Evolutionary conservation across 2,888 invertebrate genomes (phyloP).

Genomic region (Volucella inanis): DNA sequence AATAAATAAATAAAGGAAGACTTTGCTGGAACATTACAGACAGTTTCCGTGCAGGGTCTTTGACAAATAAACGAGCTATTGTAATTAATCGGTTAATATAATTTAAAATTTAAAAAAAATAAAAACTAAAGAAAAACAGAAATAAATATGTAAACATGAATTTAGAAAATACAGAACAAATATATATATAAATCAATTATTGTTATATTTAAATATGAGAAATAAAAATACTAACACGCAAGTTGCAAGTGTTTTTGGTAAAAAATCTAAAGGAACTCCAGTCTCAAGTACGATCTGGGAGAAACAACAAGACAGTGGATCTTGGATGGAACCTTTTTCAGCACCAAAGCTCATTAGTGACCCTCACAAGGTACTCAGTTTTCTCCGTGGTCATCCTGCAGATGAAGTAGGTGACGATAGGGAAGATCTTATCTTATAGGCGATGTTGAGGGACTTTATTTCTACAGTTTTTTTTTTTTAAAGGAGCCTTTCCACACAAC

Average conservation of each 20-base stretch:
- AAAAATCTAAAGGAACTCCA: too few relatives aligned
- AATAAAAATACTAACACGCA: constrained; percentile 77
- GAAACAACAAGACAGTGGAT: too few relatives aligned
- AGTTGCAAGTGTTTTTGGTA: constrained; percentile 28
- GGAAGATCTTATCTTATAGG: too few relatives aligned
- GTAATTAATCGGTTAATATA: constrained; percentile 63
- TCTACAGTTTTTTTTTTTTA: too few relatives aligned
- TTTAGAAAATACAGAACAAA: constrained; percentile 76
- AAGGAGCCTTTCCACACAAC: too few relatives aligned
- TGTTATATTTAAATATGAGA: constrained; percentile 76
- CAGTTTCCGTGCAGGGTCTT: constrained; percentile 45
- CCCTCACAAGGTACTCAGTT: too few relatives aligned
- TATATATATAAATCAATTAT: constrained; percentile 75
- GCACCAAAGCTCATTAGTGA: too few relatives aligned
- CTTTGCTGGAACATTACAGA: constrained; percentile 24
- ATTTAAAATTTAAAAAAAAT: constrained; percentile 61
- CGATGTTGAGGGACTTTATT: too few relatives aligned
- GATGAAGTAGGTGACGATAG: too few relatives aligned
- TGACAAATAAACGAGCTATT: constrained; percentile 70
- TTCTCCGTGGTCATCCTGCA: too few relatives aligned
- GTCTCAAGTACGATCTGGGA: too few relatives aligned
- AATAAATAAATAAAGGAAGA: neutral
- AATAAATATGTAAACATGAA: constrained; percentile 72
- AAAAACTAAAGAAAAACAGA: constrained; percentile 38
- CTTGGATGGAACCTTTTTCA: too few relatives aligned